Base-by-base conservation (phyloP, 30 jellyfish, hydroid and myxozoan genomes). In the Aurelia sp. region DNA sequence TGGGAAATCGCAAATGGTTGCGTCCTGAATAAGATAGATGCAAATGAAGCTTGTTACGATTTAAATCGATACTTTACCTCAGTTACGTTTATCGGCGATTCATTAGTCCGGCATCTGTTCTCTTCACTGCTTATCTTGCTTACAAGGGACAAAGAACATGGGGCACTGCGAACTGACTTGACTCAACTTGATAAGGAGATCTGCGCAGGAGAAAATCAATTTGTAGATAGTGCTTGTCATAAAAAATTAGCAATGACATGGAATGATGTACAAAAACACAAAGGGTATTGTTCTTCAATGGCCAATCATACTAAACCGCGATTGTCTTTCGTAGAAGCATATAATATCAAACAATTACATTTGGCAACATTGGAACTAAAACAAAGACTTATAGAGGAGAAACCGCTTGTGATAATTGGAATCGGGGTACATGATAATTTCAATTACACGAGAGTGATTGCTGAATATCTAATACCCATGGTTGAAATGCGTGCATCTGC, bases 191-290 rank as follows among this genome's bases (percentile, higher is more conserved):
- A 89, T 20, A 63, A 44, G 52, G 89, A 82, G 4, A 74, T 70
- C 62, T 94, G 98, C 79, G 68, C 91, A 50, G 98, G 95, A 48
- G 98, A 94, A 86, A 88, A 76, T 67, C 98, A 94, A 66, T 94
- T 94, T 69, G 95, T 87, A 7, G 98, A 94, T 77, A 94, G 98
- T 58, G 91, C 96, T 18, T 94, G 98, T 64, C 97, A 95, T 74
- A 84, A 73, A 13, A 85, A 90, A 63, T 96, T 95, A 15, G 91
- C 97, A 1, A 95, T 87, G 89, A 57, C 60, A 16, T 90, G 97
- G 97, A 55, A 61, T 16, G 98, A 94, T 38, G 85, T 94, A 38
- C 35, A 52, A 38, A 69, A 44, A 44, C 81, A 94, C 48, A 60
- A 65, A 58, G 67, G 52, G 66, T 94, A 88, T 86, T 94, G 98